Conservation (phyloP, 2,888 invertebrate genomes). For the Yponomeuta sedellus region DNA sequence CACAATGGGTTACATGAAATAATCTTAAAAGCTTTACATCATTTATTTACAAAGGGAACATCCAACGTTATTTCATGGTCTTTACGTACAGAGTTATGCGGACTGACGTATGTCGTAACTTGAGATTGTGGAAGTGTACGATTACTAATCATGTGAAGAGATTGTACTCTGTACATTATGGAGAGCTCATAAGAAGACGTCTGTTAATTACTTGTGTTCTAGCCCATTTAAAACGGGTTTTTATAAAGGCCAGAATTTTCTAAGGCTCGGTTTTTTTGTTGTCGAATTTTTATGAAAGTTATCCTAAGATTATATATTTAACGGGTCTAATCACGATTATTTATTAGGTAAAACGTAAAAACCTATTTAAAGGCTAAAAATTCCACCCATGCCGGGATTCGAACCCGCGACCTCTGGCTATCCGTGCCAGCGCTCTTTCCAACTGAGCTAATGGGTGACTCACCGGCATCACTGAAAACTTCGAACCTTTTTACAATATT, state of each 20-base stretch:
- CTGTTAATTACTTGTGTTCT: not conserved
- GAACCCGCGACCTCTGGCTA: no score
- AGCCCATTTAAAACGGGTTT: not conserved
- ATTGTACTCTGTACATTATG: not conserved
- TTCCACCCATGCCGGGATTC: no score
- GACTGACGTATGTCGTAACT: not conserved
- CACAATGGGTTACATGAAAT: slow-evolving; percentile 29
- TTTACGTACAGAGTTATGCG: not conserved
- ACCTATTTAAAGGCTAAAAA: no score
- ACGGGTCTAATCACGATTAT: no score
- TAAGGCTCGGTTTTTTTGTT: no score
- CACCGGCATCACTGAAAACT: no score
- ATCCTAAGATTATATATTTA: no score
- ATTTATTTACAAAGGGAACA: slow-evolving; percentile 29
- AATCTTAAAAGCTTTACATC: slow-evolving; percentile 41
- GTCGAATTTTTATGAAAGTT: no score
- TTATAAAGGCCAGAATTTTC: not conserved
- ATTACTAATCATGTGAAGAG: not conserved
- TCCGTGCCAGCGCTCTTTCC: no score
- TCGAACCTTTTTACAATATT: no score
- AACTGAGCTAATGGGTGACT: no score
- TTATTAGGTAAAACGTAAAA: no score
- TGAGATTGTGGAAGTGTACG: not conserved
- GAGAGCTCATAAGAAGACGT: not conserved
- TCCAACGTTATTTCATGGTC: slow-evolving; percentile 32